Evolutionary conservation across 2,888 invertebrate genomes (phyloP).

Genomic region (Chloroclystis v-ata): DNA sequence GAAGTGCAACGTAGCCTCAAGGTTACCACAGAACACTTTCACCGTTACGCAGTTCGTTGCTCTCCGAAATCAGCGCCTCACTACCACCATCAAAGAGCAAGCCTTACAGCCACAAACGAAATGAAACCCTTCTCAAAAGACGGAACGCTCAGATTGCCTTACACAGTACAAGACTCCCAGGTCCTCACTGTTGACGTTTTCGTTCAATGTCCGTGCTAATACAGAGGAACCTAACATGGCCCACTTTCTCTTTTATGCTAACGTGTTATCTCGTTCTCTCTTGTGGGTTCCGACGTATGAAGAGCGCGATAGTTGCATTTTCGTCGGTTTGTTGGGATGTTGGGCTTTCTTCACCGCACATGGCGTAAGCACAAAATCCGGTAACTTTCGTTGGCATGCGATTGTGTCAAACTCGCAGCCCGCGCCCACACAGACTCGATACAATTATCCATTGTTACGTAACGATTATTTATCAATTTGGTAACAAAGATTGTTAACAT

Average conservation of each 20-base stretch:
- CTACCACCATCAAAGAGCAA: constrained; percentile 53
- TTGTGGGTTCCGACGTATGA: constrained; percentile 34
- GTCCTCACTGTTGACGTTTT: constrained; percentile 65
- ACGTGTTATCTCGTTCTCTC: constrained; percentile 60
- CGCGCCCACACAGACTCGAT: constrained; percentile 43
- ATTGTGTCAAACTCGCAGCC: constrained; percentile 48
- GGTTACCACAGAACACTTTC: constrained; percentile 77
- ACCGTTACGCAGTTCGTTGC: constrained; percentile 69
- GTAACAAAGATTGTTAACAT: constrained; percentile 40
- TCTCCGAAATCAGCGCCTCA: constrained; percentile 71
- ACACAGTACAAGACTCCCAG: constrained; percentile 34
- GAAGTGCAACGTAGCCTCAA: constrained; percentile 64
- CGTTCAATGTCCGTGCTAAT: constrained; percentile 75
- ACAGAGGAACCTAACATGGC: constrained; percentile 76
- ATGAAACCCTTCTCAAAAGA: constrained; percentile 33
- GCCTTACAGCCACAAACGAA: constrained; percentile 38
- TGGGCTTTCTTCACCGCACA: constrained; percentile 75
- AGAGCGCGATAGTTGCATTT: constrained; percentile 60
- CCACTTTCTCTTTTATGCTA: constrained; percentile 77
- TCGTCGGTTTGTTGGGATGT: constrained; percentile 53
- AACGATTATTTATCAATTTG: constrained; percentile 52
- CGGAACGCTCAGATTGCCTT: constrained; percentile 37
- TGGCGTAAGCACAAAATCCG: constrained; percentile 71
- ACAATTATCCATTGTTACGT: constrained; percentile 61
- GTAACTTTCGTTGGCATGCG: constrained; percentile 71